Percentiles rank a stretch among this genome's conserved stretches.
Conservation (phyloP, 2,888 invertebrate species). For the Eilema griseolum region DNA sequence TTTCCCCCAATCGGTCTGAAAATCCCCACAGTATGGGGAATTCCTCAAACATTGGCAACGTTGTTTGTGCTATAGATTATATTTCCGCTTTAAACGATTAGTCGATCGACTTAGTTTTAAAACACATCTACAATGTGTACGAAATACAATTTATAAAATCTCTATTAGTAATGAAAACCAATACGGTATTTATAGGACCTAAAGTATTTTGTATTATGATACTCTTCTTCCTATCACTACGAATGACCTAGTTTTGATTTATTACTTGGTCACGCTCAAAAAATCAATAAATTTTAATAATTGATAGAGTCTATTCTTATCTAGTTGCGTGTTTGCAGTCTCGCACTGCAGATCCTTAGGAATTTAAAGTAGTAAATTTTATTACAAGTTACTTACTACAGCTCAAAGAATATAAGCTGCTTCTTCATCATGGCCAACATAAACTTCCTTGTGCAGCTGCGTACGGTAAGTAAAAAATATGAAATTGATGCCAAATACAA, state of each 20-base stretch:
- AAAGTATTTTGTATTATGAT: background rate
- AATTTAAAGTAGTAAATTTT: background rate
- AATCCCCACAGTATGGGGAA: too few relatives aligned
- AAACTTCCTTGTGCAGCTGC: constrained; percentile 65
- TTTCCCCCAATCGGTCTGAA: too few relatives aligned
- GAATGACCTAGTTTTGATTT: constrained; percentile 34
- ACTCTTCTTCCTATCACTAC: background rate
- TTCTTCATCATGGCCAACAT: constrained; percentile 67
- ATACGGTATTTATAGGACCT: background rate
- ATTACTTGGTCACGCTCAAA: constrained; percentile 44
- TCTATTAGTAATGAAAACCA: background rate
- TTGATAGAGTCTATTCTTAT: constrained; percentile 16
- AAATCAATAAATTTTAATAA: constrained; percentile 23
- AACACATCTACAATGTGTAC: too few relatives aligned
- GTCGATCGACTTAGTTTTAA: constrained; percentile 14
- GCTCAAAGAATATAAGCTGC: background rate
- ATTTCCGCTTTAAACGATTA: background rate
- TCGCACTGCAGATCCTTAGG: background rate
- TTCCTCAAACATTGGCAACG: too few relatives aligned
- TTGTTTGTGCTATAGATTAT: background rate
- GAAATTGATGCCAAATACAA: background rate
- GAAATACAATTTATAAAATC: too few relatives aligned
- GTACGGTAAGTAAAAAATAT: constrained; percentile 66
- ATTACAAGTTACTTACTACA: background rate
- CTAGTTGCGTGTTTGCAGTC: background rate